These are phyloP conservation scores for Aricia agestis DNA, from an alignment of 1,140 invertebrate species.

Conservation along the genomic window DNA sequence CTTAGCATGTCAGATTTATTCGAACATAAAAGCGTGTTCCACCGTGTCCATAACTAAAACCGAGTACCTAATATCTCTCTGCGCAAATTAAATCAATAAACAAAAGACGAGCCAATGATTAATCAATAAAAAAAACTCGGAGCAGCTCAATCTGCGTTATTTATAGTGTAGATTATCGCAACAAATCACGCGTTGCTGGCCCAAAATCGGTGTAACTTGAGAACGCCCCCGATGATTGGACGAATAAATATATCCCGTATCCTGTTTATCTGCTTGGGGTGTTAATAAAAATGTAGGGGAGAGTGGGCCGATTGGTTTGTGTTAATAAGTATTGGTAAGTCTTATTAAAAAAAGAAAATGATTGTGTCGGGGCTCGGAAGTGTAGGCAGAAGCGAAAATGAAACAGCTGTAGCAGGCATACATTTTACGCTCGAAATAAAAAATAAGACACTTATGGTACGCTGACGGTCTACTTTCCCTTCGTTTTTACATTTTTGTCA, in stretches of 20 bases:
- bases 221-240: slow-evolving; percentile 72
- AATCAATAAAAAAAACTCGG: slow-evolving; percentile 38
- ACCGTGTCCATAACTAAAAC: background rate
- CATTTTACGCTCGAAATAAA: too few species aligned
- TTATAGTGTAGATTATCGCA: slow-evolving; percentile 72
- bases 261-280: slow-evolving; percentile 70
- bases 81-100: slow-evolving; percentile 32
- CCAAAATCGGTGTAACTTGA: slow-evolving; percentile 69
- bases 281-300: slow-evolving; percentile 74
- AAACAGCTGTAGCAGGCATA: too few species aligned
- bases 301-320: slow-evolving; percentile 21
- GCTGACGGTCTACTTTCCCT: too few species aligned
- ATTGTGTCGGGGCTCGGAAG: too few species aligned
- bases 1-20: background rate
- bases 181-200: slow-evolving; percentile 68
- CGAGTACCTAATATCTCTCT: background rate
- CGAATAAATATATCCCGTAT: slow-evolving; percentile 75
- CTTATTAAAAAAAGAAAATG: too few species aligned
- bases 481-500: too few species aligned
- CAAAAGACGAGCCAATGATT: slow-evolving; percentile 27
- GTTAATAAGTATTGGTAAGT: too few species aligned
- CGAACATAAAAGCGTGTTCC: background rate
- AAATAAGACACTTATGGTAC: too few species aligned
- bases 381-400: too few species aligned
- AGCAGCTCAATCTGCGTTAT: slow-evolving; percentile 71